Conservation (phyloP, 2,888 invertebrate genomes). For the Drosophila phalerata region DNA sequence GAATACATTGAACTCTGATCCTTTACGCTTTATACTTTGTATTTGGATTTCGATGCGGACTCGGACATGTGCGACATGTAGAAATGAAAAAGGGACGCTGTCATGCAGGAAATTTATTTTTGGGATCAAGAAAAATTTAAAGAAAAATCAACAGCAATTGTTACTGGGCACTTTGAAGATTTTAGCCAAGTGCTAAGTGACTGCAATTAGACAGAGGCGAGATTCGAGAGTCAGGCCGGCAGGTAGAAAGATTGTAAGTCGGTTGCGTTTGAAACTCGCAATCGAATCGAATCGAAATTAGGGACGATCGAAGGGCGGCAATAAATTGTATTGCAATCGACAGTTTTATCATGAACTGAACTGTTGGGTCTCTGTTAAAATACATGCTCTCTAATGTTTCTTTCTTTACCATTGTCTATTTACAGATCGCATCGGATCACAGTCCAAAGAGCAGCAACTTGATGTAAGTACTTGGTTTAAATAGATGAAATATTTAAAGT, state of each 20-base stretch:
- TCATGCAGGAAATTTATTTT: slow-evolving; percentile 73
- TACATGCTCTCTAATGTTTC: slow-evolving; percentile 25
- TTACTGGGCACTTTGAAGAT: slow-evolving; percentile 41
- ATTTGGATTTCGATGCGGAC: slow-evolving; percentile 2
- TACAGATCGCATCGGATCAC: slow-evolving; percentile 45
- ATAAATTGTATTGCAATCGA: slow-evolving; percentile 82
- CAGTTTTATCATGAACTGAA: slow-evolving; percentile 74
- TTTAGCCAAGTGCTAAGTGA: slow-evolving; percentile 73
- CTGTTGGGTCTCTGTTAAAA: background rate
- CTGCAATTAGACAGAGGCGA: slow-evolving; percentile 70
- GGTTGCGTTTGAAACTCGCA: slow-evolving; percentile 34
- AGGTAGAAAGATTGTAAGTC: slow-evolving; percentile 48
- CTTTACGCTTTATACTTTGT: slow-evolving; percentile 2
- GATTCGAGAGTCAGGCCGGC: slow-evolving; percentile 18
- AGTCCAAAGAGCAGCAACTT: slow-evolving; percentile 26
- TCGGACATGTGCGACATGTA: slow-evolving; percentile 6
- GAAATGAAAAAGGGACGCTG: slow-evolving; percentile 49
- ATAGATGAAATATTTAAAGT: background rate
- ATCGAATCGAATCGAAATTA: slow-evolving; percentile 57
- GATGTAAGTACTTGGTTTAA: slow-evolving; percentile 39
- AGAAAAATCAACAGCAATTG: slow-evolving; percentile 74
- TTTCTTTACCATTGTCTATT: background rate
- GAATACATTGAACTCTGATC: slow-evolving; percentile 21
- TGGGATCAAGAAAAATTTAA: slow-evolving; percentile 45
- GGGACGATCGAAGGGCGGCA: slow-evolving; percentile 62